Evolutionary conservation across 92 coral and sea anemone genomes (phyloP), one percentile per base, ranked within the genome.

Genomic region (Bergia sp.): DNA sequence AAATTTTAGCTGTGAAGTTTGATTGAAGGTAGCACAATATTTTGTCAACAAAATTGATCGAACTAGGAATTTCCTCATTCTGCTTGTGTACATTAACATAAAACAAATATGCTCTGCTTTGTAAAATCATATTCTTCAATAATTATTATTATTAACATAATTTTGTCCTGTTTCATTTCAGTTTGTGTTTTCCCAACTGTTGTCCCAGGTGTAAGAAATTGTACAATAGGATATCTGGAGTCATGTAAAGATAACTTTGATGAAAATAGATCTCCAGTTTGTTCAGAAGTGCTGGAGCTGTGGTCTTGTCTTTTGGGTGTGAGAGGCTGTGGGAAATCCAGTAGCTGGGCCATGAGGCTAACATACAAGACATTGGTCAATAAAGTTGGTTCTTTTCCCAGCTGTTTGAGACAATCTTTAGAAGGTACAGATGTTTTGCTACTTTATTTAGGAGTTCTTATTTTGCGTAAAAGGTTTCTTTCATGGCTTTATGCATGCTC

Each of bases 271-370:
- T 69, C 87, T 47, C 79, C 79, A 3, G 39, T 71, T 18, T 84
- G 87, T 37, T 37, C 78, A 36, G 66, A 84, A 74, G 87, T 84
- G 16, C 42, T 84, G 29, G 87, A 84, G 1, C 53, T 84, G 13
- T 71, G 87, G 87, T 84, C 87, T 0, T 84, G 87, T 36, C 39
- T 84, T 41, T 5, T 84, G 42, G 87, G 79, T 69, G 79, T 84
- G 18, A 39, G 16, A 5, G 79, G 64, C 38, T 84, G 87, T 2
- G 18, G 29, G 10, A 36, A 67, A 13, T 84, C 87, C 44, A 23
- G 29, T 10, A 47, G 79, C 37, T 84, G 87, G 87, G 77, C 75
- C 16, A 74, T 67, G 16, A 36, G 77, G 18, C 43, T 84, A 9
- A 84, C 78, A n/a, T 84, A 84, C 43, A 73, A 71, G 12, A 37